Evolutionary conservation across 2,113 vertebrate genomes (phyloP), one percentile per base, ranked within the genome.

Genomic region (Porphyrio hochstetteri): DNA sequence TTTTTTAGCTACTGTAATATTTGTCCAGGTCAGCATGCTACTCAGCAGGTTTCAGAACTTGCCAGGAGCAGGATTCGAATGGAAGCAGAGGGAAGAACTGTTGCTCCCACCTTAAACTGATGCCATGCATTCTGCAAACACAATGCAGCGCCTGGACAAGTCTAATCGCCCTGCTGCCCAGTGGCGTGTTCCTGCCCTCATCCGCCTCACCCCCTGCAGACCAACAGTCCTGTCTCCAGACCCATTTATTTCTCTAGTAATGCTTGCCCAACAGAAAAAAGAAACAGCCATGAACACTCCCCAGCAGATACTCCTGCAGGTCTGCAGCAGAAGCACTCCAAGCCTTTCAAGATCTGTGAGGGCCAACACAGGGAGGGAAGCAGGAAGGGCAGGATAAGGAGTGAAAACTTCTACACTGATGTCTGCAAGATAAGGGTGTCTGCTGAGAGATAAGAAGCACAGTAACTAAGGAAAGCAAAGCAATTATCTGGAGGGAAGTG

Each of bases 151-250:
- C 76, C 59, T 10, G 18, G 48, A 67, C 35, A 42, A 88, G 56
- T 33, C 75, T 11, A 60, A 60, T 25, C 2, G 7, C 36, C 29
- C 44, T 5, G 16, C 78, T 31, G 61, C 63, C 61, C 48, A 1
- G 31, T 0, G 0, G 11, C 5, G 0, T 5, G 25, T 38, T 79
- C 42, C 42, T 4, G 0, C 16, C 42, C 38, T 77, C 0, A 0
- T 23, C 38, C 3, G 5, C 60, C 65, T 72, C 46, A 31, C 7
- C 6, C 44, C 50, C 46, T n/a, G 44, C 59, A 87, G 44, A 76
- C 28, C 50, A 57, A 20, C 31, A 38, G 57, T 25, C 35, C 36
- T 16, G 33, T 28, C 85, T 65, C 40, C 42, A 83, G 76, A 56
- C 69, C 19, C n/a, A 38, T 38, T 63, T 33, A 50, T 18, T 80